These are phyloP conservation scores for Drosophila formosana DNA, from an alignment of 2,888 invertebrate species.

Conservation along the genomic window DNA sequence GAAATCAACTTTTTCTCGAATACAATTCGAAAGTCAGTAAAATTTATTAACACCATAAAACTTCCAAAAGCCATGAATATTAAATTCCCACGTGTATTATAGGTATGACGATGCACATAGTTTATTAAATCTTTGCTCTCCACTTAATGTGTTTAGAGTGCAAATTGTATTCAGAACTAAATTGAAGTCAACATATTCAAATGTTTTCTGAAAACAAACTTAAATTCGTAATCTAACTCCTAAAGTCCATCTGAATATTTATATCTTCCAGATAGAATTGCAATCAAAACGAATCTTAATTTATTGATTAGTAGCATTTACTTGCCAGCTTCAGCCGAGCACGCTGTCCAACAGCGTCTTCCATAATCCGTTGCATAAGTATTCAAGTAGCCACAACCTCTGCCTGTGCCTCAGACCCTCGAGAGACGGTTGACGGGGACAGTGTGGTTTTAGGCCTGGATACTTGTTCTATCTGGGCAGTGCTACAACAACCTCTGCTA, in stretches of 20 bases:
- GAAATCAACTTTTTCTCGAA: too few species aligned
- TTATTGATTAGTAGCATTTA: conserved; percentile 47
- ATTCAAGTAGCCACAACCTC: conserved; percentile 35
- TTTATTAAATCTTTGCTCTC: too few species aligned
- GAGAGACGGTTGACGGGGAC: too few species aligned
- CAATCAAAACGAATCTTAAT: conserved; percentile 50
- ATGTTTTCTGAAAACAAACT: neutral
- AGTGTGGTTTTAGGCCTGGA: neutral
- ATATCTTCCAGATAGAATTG: conserved; percentile 8
- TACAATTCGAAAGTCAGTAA: too few species aligned
- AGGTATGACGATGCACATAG: too few species aligned
- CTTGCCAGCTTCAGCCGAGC: conserved; percentile 8
- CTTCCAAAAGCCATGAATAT: too few species aligned
- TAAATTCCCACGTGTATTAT: too few species aligned
- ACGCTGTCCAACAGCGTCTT: conserved; percentile 32
- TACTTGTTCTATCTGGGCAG: conserved; percentile 11
- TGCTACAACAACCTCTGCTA: conserved; percentile 17
- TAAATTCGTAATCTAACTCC: neutral
- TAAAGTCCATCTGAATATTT: neutral
- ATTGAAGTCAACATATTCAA: neutral
- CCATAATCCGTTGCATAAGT: conserved; percentile 43
- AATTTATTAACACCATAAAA: too few species aligned
- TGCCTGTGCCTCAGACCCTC: neutral
- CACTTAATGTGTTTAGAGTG: too few species aligned
- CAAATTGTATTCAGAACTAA: neutral